Conservation (phyloP, 2,797 vertebrate species). For the Jordanella pulchra region DNA sequence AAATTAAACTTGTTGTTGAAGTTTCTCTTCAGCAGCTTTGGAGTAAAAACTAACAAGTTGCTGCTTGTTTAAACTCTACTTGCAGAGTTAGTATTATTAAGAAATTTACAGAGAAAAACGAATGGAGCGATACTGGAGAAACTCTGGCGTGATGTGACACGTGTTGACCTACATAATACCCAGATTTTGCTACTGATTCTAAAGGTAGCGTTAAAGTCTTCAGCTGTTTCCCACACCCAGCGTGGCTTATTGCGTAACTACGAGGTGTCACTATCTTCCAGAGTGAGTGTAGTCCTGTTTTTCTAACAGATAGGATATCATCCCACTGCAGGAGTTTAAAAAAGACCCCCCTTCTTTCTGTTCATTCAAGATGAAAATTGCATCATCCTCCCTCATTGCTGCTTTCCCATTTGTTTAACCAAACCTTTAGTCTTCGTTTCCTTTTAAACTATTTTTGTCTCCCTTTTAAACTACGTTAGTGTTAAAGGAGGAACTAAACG, state of each 20-base stretch:
- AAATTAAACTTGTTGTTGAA: neutral
- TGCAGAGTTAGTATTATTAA: neutral
- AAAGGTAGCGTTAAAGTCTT: neutral
- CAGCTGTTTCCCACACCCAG: neutral
- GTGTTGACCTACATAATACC: too few species aligned
- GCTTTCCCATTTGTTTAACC: neutral
- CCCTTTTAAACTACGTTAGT: neutral
- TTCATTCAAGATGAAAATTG: slow-evolving; percentile 46
- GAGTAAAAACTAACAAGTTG: neutral
- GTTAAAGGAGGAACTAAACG: neutral
- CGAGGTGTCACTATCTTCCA: slow-evolving; percentile 17
- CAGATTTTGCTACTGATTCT: neutral
- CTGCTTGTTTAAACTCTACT: neutral
- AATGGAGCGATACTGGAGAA: neutral
- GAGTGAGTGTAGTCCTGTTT: slow-evolving; percentile 20
- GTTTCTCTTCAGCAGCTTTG: neutral
- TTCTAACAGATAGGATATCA: slow-evolving; percentile 68
- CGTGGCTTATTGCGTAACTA: slow-evolving; percentile 11
- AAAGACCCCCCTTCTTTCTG: slow-evolving; percentile 6
- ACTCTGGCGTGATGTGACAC: neutral
- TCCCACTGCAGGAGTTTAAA: slow-evolving; percentile 29
- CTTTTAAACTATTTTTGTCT: neutral
- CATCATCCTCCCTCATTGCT: slow-evolving; percentile 52
- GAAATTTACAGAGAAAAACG: neutral
- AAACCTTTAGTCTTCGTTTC: slow-evolving; percentile 12